Percentiles rank a stretch among this genome's conserved stretches.
phyloP scores from a whole-genome alignment of 2,113 vertebrate genomes.

The Plecturocebus donacophilus region DNA sequence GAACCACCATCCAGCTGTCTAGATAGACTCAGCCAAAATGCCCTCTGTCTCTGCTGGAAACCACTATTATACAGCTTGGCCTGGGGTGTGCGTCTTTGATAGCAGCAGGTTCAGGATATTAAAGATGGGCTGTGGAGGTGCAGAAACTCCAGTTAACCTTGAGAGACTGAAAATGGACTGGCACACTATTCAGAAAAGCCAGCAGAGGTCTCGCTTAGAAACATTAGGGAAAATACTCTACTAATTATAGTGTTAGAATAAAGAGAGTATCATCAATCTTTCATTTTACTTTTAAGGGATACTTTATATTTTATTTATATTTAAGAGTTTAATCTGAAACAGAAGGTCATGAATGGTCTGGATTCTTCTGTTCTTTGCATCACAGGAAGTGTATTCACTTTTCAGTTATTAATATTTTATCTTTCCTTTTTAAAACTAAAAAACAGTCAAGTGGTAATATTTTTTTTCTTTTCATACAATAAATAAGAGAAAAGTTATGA shows the following conservation, averaged over 20 bases:
- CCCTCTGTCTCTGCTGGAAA: slow-evolving; percentile 80
- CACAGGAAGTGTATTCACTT: neutral
- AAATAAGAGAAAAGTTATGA: neutral
- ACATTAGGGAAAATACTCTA: neutral
- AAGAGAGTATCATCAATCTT: neutral
- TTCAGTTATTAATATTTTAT: neutral
- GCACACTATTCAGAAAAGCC: neutral
- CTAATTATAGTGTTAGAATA: neutral
- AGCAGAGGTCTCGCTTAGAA: neutral
- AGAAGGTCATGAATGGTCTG: neutral
- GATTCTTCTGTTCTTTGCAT: neutral
- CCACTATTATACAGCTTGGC: slow-evolving; percentile 67
- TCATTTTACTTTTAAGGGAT: neutral
- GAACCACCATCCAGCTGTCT: slow-evolving; percentile 75
- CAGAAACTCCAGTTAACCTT: neutral
- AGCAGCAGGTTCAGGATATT: slow-evolving; percentile 57
- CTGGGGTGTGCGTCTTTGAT: slow-evolving; percentile 65
- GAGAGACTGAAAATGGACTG: neutral
- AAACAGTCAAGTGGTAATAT: neutral
- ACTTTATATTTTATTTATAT: neutral
- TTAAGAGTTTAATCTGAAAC: neutral
- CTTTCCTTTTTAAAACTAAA: slow-evolving; percentile 18
- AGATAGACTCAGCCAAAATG: slow-evolving; percentile 75
- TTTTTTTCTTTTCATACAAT: neutral
- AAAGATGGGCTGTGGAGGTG: neutral